Percentiles rank a stretch among this genome's conserved stretches.
These are phyloP conservation scores for Euplexia lucipara DNA, from an alignment of 2,888 invertebrate genomes.

Conservation along the genomic window DNA sequence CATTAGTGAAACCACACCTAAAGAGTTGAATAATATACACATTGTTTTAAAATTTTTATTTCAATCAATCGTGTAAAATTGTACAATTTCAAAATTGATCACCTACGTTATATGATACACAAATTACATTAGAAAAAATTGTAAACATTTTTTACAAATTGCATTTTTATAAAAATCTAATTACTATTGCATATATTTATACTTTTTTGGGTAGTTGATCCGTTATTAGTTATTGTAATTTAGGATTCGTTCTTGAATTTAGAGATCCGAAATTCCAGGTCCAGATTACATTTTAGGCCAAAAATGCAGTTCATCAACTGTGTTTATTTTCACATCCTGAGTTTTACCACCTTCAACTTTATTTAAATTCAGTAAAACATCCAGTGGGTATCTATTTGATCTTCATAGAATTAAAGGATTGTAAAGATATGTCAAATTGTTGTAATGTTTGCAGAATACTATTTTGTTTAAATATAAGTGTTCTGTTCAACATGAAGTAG, in stretches of 20 bases:
- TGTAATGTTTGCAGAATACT: not conserved
- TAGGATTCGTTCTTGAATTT: no score
- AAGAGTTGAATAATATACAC: slow-evolving; percentile 23
- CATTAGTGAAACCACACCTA: no score
- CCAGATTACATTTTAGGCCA: slow-evolving; percentile 17
- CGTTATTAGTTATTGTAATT: no score
- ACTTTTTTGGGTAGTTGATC: slow-evolving; percentile 16
- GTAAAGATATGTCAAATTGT: not conserved
- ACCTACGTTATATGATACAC: slow-evolving; percentile 71
- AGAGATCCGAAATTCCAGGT: slow-evolving; percentile 1
- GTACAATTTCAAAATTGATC: slow-evolving; percentile 86
- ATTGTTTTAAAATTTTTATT: slow-evolving; percentile 73
- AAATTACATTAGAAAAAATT: slow-evolving; percentile 66
- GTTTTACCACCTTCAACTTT: slow-evolving; percentile 1
- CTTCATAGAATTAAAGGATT: slow-evolving; percentile 25
- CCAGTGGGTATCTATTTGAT: not conserved
- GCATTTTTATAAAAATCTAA: slow-evolving; percentile 61
- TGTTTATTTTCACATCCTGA: not conserved
- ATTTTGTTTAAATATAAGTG: no score
- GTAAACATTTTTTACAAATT: slow-evolving; percentile 67
- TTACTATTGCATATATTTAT: slow-evolving; percentile 43
- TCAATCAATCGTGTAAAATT: slow-evolving; percentile 86
- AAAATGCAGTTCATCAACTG: not conserved
- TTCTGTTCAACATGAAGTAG: no score
- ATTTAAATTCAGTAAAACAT: slow-evolving; percentile 10